Conservation (phyloP, 2,888 invertebrate species). For the Lasius fuliginosus region DNA sequence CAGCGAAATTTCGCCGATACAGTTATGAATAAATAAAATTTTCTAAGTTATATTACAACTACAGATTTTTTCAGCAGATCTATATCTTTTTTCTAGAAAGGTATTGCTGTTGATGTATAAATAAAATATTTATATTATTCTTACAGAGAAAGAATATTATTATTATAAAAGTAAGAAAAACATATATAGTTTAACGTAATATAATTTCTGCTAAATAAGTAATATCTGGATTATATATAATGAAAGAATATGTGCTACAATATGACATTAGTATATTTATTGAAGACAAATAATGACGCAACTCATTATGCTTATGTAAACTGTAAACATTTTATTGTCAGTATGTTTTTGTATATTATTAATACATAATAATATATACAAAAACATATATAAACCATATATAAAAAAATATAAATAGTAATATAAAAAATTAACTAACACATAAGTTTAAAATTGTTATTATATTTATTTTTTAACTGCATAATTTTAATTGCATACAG, state of each 20-base stretch:
- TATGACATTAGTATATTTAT: background rate
- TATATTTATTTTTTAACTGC: background rate
- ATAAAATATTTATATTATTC: too few species aligned
- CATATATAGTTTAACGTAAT: background rate
- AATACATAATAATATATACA: background rate
- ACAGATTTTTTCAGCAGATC: too few species aligned
- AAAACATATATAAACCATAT: too few species aligned
- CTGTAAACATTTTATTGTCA: background rate
- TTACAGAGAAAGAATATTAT: too few species aligned
- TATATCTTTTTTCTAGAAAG: too few species aligned
- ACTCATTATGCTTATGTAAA: background rate
- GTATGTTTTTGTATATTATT: too few species aligned
- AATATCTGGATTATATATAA: background rate
- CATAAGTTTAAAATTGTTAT: background rate
- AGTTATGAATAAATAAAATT: too few species aligned
- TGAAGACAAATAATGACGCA: background rate
- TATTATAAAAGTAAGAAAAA: background rate
- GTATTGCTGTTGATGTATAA: too few species aligned
- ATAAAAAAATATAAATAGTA: too few species aligned
- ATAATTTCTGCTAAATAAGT: background rate
- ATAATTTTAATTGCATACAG: background rate
- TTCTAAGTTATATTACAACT: too few species aligned
- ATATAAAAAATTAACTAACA: background rate
- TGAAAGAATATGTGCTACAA: background rate
- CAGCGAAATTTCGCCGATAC: too few species aligned